Conservation (phyloP, 37 sponge, comb jelly and placozoan species). For the Chondrosia reniformis region DNA sequence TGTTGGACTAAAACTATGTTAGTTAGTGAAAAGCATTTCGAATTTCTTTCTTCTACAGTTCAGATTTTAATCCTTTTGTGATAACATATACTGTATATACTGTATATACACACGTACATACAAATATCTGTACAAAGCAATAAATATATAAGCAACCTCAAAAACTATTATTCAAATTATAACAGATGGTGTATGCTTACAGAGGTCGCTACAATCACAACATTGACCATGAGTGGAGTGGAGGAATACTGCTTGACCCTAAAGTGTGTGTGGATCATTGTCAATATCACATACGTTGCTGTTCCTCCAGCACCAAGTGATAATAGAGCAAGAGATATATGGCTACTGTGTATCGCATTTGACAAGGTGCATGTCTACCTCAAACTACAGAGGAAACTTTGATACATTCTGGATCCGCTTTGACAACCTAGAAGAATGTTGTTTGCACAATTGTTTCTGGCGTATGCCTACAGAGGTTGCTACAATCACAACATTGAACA, state of each 20-base stretch:
- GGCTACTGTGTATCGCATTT: slow-evolving; percentile 19
- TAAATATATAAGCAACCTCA: no score
- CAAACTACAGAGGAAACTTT: neutral
- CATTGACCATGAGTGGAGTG: slow-evolving; percentile 27
- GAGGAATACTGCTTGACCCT: neutral
- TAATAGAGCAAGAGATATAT: neutral
- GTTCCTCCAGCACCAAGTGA: slow-evolving; percentile 17
- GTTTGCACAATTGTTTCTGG: no score
- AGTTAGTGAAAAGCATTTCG: no score
- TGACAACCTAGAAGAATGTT: slow-evolving; percentile 5
- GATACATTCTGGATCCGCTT: neutral
- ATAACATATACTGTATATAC: no score
- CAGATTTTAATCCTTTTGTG: no score
- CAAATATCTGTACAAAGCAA: no score
- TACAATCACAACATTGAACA: slow-evolving; percentile 19
- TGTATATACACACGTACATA: no score
- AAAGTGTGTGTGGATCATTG: slow-evolving; percentile 8
- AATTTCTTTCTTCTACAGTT: no score
- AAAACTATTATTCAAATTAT: no score
- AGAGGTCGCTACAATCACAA: slow-evolving; percentile 10
- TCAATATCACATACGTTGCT: neutral
- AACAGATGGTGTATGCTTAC: slow-evolving; percentile 20
- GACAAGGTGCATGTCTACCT: slow-evolving; percentile 13
- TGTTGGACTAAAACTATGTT: no score
- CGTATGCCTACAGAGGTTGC: slow-evolving; percentile 17